Percentiles rank a stretch among this genome's conserved stretches.
Conservation (phyloP, 2,888 invertebrate species). For the Anticlea derivata region DNA sequence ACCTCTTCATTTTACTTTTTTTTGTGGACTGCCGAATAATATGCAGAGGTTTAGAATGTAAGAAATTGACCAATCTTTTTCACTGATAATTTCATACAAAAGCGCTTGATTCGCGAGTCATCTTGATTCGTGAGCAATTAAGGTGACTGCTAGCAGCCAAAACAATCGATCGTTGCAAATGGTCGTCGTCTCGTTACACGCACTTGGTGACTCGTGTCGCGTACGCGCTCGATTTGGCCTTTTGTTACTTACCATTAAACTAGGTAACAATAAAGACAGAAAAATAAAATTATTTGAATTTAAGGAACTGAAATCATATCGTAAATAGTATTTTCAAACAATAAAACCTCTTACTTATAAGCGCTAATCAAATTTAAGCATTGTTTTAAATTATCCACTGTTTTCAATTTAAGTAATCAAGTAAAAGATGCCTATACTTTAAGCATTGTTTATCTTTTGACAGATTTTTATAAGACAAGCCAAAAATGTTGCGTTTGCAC, state of each 20-base stretch:
- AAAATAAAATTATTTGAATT: too few relatives aligned
- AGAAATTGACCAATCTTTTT: constrained; percentile 21
- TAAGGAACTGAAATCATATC: too few relatives aligned
- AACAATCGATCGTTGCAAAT: constrained; percentile 81
- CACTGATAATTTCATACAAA: constrained; percentile 49
- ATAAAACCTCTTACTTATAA: too few relatives aligned
- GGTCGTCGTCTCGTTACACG: constrained; percentile 62
- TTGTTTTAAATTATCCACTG: too few relatives aligned
- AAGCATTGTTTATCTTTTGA: too few relatives aligned
- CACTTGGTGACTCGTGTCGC: constrained; percentile 33
- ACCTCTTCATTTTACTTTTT: too few relatives aligned
- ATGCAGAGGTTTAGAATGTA: neutral
- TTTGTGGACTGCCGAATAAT: too few relatives aligned
- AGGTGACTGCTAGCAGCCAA: constrained; percentile 79
- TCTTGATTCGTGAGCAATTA: constrained; percentile 80
- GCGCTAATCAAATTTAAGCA: too few relatives aligned
- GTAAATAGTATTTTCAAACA: too few relatives aligned
- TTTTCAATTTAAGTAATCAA: too few relatives aligned
- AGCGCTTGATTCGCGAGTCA: constrained; percentile 64
- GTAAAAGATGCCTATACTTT: too few relatives aligned
- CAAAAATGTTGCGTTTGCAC: neutral
- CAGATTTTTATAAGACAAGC: too few relatives aligned
- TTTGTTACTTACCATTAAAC: neutral
- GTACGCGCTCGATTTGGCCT: constrained; percentile 17
- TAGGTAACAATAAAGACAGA: neutral